Conservation (phyloP, 2,888 invertebrate genomes). For the Drosophila quinaria region DNA sequence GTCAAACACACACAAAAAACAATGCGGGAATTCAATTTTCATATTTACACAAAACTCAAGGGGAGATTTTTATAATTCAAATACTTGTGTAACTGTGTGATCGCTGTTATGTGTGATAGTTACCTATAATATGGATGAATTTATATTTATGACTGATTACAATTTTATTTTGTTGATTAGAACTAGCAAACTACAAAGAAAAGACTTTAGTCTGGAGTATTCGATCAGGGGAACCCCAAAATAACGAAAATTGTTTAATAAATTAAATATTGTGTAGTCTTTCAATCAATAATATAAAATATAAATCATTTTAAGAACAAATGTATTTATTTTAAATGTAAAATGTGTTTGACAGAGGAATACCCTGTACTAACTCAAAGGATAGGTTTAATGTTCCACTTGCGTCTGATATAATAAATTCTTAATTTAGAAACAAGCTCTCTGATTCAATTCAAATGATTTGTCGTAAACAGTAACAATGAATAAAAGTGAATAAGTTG, state of each 20-base stretch:
- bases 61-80: conserved; percentile 46
- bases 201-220: neutral
- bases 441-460: conserved; percentile 9
- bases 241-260: neutral
- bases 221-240: neutral
- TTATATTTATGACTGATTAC: conserved; percentile 14
- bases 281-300: neutral
- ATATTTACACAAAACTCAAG: conserved; percentile 51
- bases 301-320: neutral
- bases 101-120: conserved; percentile 6
- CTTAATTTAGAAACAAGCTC: no score
- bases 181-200: neutral
- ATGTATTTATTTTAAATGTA: neutral
- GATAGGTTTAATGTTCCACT: no score
- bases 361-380: neutral
- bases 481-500: conserved; percentile 24
- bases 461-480: neutral
- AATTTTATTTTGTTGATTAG: conserved; percentile 17
- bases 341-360: neutral
- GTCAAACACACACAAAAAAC: conserved; percentile 67
- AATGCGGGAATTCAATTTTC: conserved; percentile 75
- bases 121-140: conserved; percentile 21
- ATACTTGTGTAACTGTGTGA: conserved; percentile 13
- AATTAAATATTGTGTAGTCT: no score
- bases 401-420: no score